Evolutionary conservation across 2,113 vertebrate genomes (phyloP).

Genomic region (Forbesichthys papilliferus): DNA sequence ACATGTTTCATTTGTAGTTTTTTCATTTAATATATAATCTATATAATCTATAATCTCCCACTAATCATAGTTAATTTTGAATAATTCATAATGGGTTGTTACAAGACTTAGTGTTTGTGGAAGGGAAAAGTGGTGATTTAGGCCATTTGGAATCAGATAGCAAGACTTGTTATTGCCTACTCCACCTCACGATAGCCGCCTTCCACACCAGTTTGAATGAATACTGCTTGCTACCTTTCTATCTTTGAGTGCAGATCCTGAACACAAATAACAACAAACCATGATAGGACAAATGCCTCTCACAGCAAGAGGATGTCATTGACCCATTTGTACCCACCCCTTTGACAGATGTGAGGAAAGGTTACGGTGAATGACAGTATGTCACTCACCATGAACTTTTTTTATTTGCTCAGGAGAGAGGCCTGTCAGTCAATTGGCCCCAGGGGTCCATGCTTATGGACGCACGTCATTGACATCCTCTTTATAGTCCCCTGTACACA

Average conservation of each 20-base stretch:
- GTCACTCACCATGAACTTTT: background rate
- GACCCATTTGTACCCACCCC: conserved; percentile 31
- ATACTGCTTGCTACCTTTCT: conserved; percentile 13
- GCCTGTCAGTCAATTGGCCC: conserved; percentile 6
- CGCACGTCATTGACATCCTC: conserved; percentile 65
- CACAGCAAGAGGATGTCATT: conserved; percentile 12
- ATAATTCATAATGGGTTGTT: background rate
- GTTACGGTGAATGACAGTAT: conserved; percentile 36
- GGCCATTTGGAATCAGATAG: background rate
- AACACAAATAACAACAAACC: background rate
- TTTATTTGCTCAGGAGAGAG: background rate
- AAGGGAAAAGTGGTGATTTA: conserved; percentile 2
- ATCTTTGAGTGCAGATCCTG: conserved; percentile 10
- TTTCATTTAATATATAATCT: too few relatives aligned
- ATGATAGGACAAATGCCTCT: conserved; percentile 23
- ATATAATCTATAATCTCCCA: background rate
- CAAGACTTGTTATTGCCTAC: conserved; percentile 7
- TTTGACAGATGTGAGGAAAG: conserved; percentile 25
- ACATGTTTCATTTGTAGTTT: too few relatives aligned
- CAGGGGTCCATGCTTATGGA: conserved; percentile 63
- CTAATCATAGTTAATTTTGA: conserved; percentile 3
- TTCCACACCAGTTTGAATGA: conserved; percentile 19
- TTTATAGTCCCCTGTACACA: conserved; percentile 63
- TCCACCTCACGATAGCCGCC: background rate
- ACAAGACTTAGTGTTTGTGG: background rate